Evolutionary conservation across 35 echinoderm and acorn worm species (phyloP), one percentile per base, ranked within the genome.

Genomic region (Diadema setosum): DNA sequence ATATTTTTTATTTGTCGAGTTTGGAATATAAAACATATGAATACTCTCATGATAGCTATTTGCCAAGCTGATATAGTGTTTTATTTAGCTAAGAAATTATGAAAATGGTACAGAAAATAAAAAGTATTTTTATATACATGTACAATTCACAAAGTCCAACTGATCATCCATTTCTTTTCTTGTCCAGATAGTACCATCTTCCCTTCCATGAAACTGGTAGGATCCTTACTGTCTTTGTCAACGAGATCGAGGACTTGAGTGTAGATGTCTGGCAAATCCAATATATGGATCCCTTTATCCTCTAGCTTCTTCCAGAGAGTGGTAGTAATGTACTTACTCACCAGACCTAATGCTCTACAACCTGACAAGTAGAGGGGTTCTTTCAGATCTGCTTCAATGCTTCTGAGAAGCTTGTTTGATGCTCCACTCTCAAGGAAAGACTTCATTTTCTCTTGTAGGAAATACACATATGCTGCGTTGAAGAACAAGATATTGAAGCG

Each of bases 401-500:
- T 27, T 25, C 45, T 18, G 12, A 50, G 45, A 50, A 83, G 81
- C 11, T 42, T 26, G 39, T 83, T 83, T 5, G 41, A 24, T 26
- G 81, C 81, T 23, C 81, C 81, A 7, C 15, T 83, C 18, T 83
- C 44, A 1, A 83, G 81, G 3, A 50, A 83, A 12, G 39, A 42
- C 15, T 46, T 26, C 41, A 50, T 83, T 18, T 83, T 2, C 18
- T 46, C 18, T 11, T 18, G 33, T 21, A 83, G 46, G 45, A 83
- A 83, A 30, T 83, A 83, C 12, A 52, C 55, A 83, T 46, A 23
- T 46, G 39, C 45, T 24, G 81, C 81, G 36, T 87, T 87, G 23
- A 76, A 49, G 46, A 89, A 89, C 8, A 89, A 31, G 11, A 89
- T 59, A 46, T 81, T 81, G 29, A 81, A 81, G 42, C 75, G 2